Conservation (phyloP, 2,113 vertebrate genomes). For the Myanophis thanlyinensis region DNA sequence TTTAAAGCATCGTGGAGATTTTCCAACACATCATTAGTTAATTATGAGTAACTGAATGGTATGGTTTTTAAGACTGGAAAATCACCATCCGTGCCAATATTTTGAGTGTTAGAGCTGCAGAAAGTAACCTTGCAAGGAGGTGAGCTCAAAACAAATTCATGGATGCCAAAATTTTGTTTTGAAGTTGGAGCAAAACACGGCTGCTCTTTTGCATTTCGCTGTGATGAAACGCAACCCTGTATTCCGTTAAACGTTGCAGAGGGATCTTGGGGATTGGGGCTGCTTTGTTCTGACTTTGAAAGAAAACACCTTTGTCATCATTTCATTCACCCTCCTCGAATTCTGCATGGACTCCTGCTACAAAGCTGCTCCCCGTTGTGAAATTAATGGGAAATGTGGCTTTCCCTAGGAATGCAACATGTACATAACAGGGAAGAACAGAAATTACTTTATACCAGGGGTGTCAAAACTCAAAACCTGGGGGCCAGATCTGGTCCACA, state of each 20-base stretch:
- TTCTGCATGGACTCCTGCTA: not conserved
- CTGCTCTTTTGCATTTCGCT: not conserved
- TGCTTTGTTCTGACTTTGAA: not conserved
- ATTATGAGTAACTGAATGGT: not conserved
- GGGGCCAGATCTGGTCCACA: no score
- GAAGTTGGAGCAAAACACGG: not conserved
- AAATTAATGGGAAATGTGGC: not conserved
- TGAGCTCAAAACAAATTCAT: not conserved
- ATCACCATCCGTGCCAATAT: not conserved
- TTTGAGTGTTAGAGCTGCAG: not conserved
- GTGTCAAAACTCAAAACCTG: no score
- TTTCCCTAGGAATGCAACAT: not conserved
- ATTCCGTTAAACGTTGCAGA: not conserved
- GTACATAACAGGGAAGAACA: not conserved
- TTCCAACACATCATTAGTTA: not conserved
- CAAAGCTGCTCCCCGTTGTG: not conserved
- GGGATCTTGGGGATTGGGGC: not conserved
- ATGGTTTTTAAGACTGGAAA: not conserved
- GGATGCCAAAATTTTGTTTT: not conserved
- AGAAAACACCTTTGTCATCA: not conserved
- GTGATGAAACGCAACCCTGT: not conserved
- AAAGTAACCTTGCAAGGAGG: not conserved
- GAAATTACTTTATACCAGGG: not conserved
- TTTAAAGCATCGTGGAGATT: not conserved
- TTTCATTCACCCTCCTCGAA: not conserved